Conservation (phyloP, 2,113 vertebrate genomes). For the Terrapene triunguis region DNA sequence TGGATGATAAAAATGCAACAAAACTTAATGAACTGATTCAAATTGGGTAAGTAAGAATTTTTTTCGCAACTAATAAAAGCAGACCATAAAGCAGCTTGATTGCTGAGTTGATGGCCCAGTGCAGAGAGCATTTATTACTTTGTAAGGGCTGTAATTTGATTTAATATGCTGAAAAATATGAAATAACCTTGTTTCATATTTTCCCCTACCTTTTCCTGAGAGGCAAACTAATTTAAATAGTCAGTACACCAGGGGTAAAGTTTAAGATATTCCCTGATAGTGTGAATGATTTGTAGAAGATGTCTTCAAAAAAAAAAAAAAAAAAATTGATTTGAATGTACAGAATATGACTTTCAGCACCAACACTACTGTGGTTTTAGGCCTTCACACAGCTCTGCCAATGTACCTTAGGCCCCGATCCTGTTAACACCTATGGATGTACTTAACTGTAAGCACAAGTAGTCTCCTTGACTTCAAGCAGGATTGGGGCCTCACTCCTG, state of each 20-base stretch:
- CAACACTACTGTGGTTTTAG: not conserved
- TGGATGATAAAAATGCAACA: slow-evolving; percentile 97
- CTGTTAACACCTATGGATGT: not conserved
- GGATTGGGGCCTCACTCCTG: not conserved
- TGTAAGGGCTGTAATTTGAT: not conserved
- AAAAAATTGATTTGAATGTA: not conserved
- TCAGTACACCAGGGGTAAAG: not conserved
- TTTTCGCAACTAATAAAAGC: not conserved
- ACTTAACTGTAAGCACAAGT: accelerated
- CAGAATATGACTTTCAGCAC: not conserved
- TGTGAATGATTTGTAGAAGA: not conserved
- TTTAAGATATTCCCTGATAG: not conserved
- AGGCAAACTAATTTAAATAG: not conserved
- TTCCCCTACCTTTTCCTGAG: not conserved
- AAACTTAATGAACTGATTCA: slow-evolving; percentile 98
- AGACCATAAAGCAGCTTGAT: not conserved
- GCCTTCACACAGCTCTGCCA: not conserved
- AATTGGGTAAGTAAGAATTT: slow-evolving; percentile 88
- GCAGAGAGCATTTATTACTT: not conserved
- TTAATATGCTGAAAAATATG: not conserved
- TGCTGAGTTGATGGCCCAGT: not conserved
- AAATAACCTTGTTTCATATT: not conserved
- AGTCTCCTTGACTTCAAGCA: not conserved
- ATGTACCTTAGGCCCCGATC: accelerated
- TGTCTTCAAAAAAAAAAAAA: not conserved